phyloP scores from a whole-genome alignment of 1,140 invertebrate species.

The Psilanteris sp. region DNA sequence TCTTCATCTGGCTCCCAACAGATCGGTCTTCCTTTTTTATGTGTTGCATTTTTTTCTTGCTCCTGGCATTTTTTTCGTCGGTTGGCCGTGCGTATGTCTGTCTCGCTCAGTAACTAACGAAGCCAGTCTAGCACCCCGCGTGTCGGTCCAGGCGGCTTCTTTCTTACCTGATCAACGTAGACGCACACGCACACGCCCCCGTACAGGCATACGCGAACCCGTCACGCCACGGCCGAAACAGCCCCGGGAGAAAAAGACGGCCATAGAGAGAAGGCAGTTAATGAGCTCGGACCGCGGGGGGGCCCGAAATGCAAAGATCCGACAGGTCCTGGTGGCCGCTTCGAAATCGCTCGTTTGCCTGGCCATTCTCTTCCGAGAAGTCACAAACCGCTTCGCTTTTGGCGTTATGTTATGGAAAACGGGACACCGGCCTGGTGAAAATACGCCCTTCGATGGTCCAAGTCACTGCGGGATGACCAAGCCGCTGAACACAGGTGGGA shows the following conservation, averaged over 20 bases:
- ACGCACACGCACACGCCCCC: conserved; percentile 60
- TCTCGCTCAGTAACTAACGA: conserved; percentile 71
- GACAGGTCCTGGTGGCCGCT: conserved; percentile 31
- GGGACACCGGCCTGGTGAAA: conserved; percentile 2
- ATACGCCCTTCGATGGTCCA: too few relatives aligned
- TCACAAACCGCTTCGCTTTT: conserved; percentile 65
- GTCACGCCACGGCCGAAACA: conserved; percentile 52
- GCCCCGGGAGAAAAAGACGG: conserved; percentile 59
- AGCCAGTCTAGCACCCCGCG: conserved; percentile 78
- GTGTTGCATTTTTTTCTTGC: conserved; percentile 46
- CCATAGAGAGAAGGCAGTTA: conserved; percentile 69
- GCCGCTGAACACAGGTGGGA: too few relatives aligned
- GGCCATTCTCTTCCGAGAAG: conserved; percentile 68
- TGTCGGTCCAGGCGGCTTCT: conserved; percentile 79
- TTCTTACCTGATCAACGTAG: conserved; percentile 78
- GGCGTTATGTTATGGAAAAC: conserved; percentile 22
- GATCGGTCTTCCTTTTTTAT: conserved; percentile 31
- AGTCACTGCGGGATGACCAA: too few relatives aligned
- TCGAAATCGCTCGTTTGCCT: conserved; percentile 5
- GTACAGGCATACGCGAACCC: conserved; percentile 53
- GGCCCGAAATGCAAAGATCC: conserved; percentile 61
- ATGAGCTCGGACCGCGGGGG: conserved; percentile 78
- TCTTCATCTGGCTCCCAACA: conserved; percentile 64
- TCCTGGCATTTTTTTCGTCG: conserved; percentile 48
- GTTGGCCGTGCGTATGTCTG: conserved; percentile 42